Base-by-base conservation (phyloP, 1,140 invertebrate genomes). In the Vanessa tameamea region DNA sequence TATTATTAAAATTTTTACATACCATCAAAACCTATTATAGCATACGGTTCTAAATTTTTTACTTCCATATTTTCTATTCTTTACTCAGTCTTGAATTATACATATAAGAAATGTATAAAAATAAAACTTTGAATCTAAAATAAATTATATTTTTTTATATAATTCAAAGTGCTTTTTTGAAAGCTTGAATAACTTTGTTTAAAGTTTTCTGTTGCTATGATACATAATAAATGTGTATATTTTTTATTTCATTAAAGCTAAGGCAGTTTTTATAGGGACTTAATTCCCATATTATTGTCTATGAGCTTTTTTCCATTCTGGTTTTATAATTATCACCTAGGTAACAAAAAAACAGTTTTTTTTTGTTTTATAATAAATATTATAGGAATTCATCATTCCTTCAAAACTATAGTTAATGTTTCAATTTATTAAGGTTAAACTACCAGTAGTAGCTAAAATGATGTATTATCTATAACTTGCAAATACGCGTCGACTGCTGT, bases 11-110 rank as follows among this genome's bases (percentile, higher is more conserved):
- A 14, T 51, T 51, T 59, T 59, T 31, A 70, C 80, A 89, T 87
- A 96, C 96, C 96, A 87, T 96, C 95, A 85, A 96, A 96, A 14
- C 95, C 95, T 78, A 96, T 96, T 73, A 96, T 95, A 67, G 95
- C 94, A 64, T 94, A 92, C 15, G 95, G 83, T 81, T 95, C 90
- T 43, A 97, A 88, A 77, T 94, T 93, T 78, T 94, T 92, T 0
- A 95, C 92, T 71, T 95, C 93, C 76, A 85, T 86, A 16, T 20
- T 23, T 12, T 31, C 6, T 61, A 3, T 12, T 31, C 14, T 37
- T 12, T 37, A 61, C n/a, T 63, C 47, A 59, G n/a, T 37, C 20
- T 59, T 69, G 13, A n/a, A 47, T 43, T 75, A 12, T 64, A 72
- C 9, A 8, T 43, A 70, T 68, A 75, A 9, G 23, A 57, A 31